These are phyloP conservation scores for Megaustenia siamemsis DNA, from an alignment of 2,888 invertebrate genomes.

Conservation along the genomic window DNA sequence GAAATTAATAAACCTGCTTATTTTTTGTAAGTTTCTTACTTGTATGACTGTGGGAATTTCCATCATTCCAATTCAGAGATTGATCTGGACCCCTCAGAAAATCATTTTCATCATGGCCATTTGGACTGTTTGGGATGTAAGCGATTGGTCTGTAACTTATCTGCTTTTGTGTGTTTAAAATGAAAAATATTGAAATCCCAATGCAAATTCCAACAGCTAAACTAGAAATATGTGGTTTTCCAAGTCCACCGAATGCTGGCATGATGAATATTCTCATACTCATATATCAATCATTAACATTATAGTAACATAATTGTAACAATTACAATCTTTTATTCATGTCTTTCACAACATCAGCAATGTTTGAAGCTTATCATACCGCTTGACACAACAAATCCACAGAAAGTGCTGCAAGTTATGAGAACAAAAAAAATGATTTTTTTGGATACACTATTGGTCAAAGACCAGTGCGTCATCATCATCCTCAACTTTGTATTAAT, in stretches of 20 bases:
- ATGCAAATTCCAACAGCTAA: slow-evolving; percentile 63
- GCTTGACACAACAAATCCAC: no score
- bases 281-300: no score
- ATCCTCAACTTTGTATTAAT: no score
- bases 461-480: no score
- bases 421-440: no score
- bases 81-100: slow-evolving; percentile 59
- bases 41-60: slow-evolving; percentile 63
- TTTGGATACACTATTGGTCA: no score
- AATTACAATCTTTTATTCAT: no score
- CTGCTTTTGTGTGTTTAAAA: slow-evolving; percentile 43
- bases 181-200: slow-evolving; percentile 63
- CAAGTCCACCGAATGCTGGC: slow-evolving; percentile 36
- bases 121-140: slow-evolving; percentile 63
- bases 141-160: slow-evolving; percentile 10
- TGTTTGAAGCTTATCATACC: no score
- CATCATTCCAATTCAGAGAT: slow-evolving; percentile 62
- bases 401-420: no score
- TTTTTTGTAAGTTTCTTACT: slow-evolving; percentile 51
- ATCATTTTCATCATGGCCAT: slow-evolving; percentile 65
- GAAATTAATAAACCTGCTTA: no score
- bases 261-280: not conserved
- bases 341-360: no score
- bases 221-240: slow-evolving; percentile 59
- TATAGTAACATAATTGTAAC: no score